Base-by-base conservation (phyloP, 1,140 invertebrate genomes). In the Pristionchus pacificus region DNA sequence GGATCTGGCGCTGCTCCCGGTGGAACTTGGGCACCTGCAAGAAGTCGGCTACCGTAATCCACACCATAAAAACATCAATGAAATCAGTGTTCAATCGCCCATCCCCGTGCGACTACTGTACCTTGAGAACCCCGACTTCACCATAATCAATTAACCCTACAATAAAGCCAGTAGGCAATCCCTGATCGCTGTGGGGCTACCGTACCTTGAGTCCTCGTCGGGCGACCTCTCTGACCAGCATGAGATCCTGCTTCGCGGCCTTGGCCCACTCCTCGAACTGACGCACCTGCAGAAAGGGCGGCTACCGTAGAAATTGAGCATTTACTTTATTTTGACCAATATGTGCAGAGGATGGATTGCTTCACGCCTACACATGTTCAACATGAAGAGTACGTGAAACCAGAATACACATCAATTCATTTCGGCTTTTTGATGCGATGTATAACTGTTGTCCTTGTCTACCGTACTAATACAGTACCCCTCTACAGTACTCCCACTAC, bases 1-100 rank as follows among this genome's bases (percentile, higher is more conserved):
- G 89, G 84, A 95, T 95, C 71, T 90, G 89, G 70, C 90, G 89
- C 13, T 88, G 91, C 86, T 97, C 94, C 83, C 96, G 97, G 85
- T 95, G 94, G 87, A 95, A 75, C 59, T 62, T 78, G 29, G 60
- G 60, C 32, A 76, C 32, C 14, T 73, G 14, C 60, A n/a, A n/a
- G n/a, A n/a, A n/a, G n/a, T n/a, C n/a, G n/a, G n/a, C n/a, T n/a
- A 28, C n/a, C 64, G 63, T 25, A 33, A 38, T 29, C 65, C 67
- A 29, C 60, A 69, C 38, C 69, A 68, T 33, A 72, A 65, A 24
- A 29, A 19, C 62, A 65, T 14, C 6, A 58, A 28, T 49, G 38
- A 49, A 49, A 49, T 49, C 19, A 19, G 19, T 49, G 38, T 10
- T n/a, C n/a, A n/a, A n/a, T n/a, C n/a, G n/a, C n/a, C n/a, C n/a